phyloP scores from a whole-genome alignment of 2,797 vertebrate species.

The Brotula barbata region DNA sequence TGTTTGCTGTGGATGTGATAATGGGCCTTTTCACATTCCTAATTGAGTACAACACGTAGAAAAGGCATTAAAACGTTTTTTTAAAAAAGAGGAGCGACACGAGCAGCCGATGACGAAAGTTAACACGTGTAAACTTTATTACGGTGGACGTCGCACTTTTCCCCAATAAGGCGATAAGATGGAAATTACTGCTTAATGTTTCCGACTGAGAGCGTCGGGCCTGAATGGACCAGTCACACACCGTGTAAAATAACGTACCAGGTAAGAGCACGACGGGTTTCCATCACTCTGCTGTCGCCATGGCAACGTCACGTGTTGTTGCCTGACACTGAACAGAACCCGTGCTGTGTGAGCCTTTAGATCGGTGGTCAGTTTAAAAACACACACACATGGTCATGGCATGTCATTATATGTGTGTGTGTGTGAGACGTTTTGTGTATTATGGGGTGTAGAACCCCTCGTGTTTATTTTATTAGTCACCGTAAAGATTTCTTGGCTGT shows the following conservation, averaged over 20 bases:
- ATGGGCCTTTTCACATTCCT: no score
- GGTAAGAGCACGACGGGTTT: constrained; percentile 57
- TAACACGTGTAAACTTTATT: background rate
- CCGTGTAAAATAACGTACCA: constrained; percentile 44
- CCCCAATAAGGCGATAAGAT: constrained; percentile 36
- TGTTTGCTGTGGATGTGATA: no score
- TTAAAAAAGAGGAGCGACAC: constrained; percentile 6
- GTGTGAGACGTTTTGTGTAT: no score
- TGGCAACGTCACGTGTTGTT: constrained; percentile 46
- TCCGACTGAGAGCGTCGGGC: constrained; percentile 34
- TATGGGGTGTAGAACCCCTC: no score
- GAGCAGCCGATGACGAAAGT: background rate
- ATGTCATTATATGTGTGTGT: no score
- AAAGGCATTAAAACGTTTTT: no score
- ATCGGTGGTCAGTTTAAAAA: constrained; percentile 42
- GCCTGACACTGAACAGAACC: constrained; percentile 54
- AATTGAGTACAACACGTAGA: no score
- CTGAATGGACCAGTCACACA: constrained; percentile 33
- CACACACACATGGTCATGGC: background rate
- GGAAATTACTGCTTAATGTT: constrained; percentile 55
- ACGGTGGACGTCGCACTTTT: constrained; percentile 28
- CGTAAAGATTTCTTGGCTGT: no score
- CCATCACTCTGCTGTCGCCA: constrained; percentile 37
- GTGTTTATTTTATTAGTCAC: no score
- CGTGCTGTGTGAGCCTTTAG: constrained; percentile 43